Evolutionary conservation across 2,797 vertebrate species (phyloP).

Genomic region (Sebastes glaucus): DNA sequence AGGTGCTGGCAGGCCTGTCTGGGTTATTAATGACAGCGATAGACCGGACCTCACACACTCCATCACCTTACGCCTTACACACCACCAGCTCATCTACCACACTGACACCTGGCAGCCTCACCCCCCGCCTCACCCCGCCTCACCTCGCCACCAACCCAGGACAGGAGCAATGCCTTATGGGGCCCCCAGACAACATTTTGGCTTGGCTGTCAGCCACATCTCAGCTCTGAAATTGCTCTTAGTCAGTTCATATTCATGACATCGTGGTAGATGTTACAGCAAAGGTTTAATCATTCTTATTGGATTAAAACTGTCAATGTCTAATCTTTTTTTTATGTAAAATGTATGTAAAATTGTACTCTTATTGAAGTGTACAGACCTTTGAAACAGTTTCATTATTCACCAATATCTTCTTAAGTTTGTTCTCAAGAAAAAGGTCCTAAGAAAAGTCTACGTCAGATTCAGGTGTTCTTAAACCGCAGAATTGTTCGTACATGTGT

Average conservation of each 20-base stretch:
- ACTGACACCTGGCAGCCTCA: constrained; percentile 65
- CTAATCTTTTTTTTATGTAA: background rate
- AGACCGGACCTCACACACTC: constrained; percentile 74
- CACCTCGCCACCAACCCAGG: constrained; percentile 19
- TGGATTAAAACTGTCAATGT: background rate
- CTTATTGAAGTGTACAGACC: too few relatives aligned
- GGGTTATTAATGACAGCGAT: constrained; percentile 75
- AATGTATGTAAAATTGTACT: background rate
- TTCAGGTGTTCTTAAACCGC: too few relatives aligned
- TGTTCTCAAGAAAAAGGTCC: too few relatives aligned
- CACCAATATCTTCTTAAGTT: too few relatives aligned
- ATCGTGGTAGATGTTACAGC: background rate
- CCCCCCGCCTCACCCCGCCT: background rate
- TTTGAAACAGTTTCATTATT: too few relatives aligned
- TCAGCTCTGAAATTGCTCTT: background rate
- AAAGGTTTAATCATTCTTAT: background rate
- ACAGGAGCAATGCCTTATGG: constrained; percentile 6
- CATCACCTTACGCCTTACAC: constrained; percentile 61
- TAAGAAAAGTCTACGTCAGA: too few relatives aligned
- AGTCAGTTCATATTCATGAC: constrained; percentile 8
- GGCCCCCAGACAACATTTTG: background rate
- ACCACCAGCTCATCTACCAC: constrained; percentile 68
- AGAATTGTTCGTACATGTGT: too few relatives aligned
- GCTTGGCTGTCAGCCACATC: constrained; percentile 8
- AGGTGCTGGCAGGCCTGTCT: constrained; percentile 67